phyloP scores from a whole-genome alignment of 2,797 vertebrate genomes.

The Tolypeutes matacus region DNA sequence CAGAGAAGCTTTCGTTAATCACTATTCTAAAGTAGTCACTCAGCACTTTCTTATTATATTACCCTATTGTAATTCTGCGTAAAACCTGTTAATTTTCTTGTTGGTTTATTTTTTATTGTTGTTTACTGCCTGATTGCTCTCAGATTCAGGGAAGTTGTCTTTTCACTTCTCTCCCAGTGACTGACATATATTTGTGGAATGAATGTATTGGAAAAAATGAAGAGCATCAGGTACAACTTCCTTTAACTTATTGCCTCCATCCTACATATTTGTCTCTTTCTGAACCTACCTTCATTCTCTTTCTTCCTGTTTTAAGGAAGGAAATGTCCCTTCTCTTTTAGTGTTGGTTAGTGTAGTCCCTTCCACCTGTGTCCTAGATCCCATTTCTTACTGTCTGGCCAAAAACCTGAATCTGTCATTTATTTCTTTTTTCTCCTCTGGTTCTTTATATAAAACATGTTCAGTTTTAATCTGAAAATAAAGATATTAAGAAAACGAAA shows the following conservation, averaged over 20 bases:
- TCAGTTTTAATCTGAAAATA: slow-evolving; percentile 43
- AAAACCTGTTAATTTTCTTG: not conserved
- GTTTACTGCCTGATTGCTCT: slow-evolving; percentile 16
- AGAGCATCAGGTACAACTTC: not conserved
- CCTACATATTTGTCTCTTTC: not conserved
- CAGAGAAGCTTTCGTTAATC: not conserved
- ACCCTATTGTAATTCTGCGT: not conserved
- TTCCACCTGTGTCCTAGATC: not conserved
- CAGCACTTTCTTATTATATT: not conserved
- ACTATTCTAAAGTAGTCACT: not conserved
- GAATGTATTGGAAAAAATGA: not conserved
- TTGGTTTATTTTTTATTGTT: not conserved
- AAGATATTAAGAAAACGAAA: not conserved
- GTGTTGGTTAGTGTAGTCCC: not conserved
- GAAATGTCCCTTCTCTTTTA: not conserved
- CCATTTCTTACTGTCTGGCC: not conserved
- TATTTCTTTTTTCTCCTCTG: not conserved
- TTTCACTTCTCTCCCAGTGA: not conserved
- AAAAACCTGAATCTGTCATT: slow-evolving; percentile 1
- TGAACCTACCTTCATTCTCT: not conserved
- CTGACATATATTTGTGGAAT: slow-evolving; percentile 14
- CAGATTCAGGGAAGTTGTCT: not conserved
- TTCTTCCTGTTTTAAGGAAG: slow-evolving; percentile 33
- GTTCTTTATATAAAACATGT: slow-evolving; percentile 46
- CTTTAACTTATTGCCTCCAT: not conserved